phyloP scores from a whole-genome alignment of 2,797 vertebrate species.

The Parotocinclus haroldoi region DNA sequence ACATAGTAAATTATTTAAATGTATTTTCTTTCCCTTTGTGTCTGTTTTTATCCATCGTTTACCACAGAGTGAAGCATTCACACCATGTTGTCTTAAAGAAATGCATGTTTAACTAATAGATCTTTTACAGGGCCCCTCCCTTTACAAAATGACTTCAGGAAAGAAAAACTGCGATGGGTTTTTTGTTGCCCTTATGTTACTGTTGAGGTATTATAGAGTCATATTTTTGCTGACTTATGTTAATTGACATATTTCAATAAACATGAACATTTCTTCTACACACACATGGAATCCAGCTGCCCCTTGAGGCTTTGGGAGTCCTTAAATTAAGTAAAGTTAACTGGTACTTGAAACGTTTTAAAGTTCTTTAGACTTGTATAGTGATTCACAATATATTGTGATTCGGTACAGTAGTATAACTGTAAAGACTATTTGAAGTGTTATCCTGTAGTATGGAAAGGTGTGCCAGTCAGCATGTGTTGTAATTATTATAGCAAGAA shows the following conservation, averaged over 20 bases:
- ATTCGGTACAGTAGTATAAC: constrained; percentile 25
- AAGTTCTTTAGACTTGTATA: constrained; percentile 34
- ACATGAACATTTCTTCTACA: background rate
- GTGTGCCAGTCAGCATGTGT: constrained; percentile 14
- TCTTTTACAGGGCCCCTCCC: constrained; percentile 28
- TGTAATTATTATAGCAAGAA: background rate
- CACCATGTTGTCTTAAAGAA: constrained; percentile 52
- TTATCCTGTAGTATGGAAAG: constrained; percentile 20
- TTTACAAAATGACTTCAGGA: background rate
- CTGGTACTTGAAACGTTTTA: constrained; percentile 18
- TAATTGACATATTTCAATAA: constrained; percentile 8
- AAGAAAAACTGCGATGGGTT: constrained; percentile 6
- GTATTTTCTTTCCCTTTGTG: constrained; percentile 69
- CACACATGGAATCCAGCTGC: background rate
- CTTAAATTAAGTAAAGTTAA: constrained; percentile 1
- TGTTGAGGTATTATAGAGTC: constrained; percentile 2
- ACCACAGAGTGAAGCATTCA: constrained; percentile 53
- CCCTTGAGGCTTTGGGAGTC: background rate
- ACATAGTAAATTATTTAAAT: constrained; percentile 95
- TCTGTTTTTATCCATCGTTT: constrained; percentile 70
- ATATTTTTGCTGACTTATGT: constrained; percentile 5
- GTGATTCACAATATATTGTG: constrained; percentile 19
- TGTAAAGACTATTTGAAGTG: constrained; percentile 34
- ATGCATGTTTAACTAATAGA: constrained; percentile 29
- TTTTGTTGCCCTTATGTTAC: constrained; percentile 5